A percentile compares a stretch with the other conserved stretches of the same genome.
phyloP scores from a whole-genome alignment of 2,888 invertebrate species.

The Octodonta nipae region DNA sequence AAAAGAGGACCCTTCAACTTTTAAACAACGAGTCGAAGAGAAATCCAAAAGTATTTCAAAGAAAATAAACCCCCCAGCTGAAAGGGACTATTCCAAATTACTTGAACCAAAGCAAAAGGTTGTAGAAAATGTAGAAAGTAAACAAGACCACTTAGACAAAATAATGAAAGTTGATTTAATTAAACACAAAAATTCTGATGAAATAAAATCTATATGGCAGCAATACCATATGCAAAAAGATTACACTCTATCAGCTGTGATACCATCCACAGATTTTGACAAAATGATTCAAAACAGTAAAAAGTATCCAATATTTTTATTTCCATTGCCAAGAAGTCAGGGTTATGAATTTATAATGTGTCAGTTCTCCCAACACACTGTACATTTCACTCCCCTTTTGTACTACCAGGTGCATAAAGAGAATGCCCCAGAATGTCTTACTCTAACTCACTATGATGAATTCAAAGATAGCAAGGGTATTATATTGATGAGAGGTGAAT shows the following conservation, averaged over 20 bases:
- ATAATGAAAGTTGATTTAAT: conserved; percentile 70
- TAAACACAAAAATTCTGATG: conserved; percentile 52
- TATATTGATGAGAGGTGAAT: conserved; percentile 76
- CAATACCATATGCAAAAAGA: conserved; percentile 68
- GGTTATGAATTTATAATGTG: conserved; percentile 78
- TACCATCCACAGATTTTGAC: conserved; percentile 48
- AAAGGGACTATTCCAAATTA: conserved; percentile 45
- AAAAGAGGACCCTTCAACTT: conserved; percentile 62
- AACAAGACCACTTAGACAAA: conserved; percentile 44
- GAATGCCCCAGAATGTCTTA: conserved; percentile 78
- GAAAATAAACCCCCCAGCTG: conserved; percentile 37
- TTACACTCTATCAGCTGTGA: conserved; percentile 50
- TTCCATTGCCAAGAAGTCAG: conserved; percentile 66
- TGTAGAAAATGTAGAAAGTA: conserved; percentile 11
- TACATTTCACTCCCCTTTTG: conserved; percentile 73
- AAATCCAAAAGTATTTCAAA: conserved; percentile 34
- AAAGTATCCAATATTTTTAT: conserved; percentile 56
- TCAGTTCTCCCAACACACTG: conserved; percentile 52
- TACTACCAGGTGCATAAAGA: conserved; percentile 80
- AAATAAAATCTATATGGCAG: conserved; percentile 65
- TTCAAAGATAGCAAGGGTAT: conserved; percentile 55
- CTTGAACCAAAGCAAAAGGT: conserved; percentile 46
- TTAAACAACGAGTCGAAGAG: conserved; percentile 48
- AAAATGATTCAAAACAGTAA: conserved; percentile 45
- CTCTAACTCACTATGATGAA: conserved; percentile 67